phyloP scores from a whole-genome alignment of 2,888 invertebrate genomes.

The Unio delphinus region DNA sequence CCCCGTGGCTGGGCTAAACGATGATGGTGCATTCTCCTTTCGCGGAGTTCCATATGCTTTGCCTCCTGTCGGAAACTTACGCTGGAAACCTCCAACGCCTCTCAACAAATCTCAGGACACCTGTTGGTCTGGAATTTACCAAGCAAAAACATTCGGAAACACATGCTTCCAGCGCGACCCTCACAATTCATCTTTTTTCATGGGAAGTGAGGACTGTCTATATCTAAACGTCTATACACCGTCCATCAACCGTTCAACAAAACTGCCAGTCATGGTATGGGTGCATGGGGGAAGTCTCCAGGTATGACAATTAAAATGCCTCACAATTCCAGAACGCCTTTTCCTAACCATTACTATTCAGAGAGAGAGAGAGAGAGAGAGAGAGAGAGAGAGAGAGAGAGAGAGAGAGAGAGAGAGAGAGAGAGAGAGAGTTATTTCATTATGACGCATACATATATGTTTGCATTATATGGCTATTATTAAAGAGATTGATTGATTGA shows the following conservation, averaged over 20 bases:
- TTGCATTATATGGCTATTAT: no score
- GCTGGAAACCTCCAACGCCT: slow-evolving; percentile 45
- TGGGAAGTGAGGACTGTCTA: slow-evolving; percentile 39
- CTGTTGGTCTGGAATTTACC: slow-evolving; percentile 44
- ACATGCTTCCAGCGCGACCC: slow-evolving; percentile 39
- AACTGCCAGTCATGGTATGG: slow-evolving; percentile 65
- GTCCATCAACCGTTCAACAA: slow-evolving; percentile 35
- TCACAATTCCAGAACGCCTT: no score
- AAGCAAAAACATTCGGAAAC: slow-evolving; percentile 37
- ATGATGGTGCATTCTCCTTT: slow-evolving; percentile 36
- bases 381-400: no score
- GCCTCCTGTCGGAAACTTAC: slow-evolving; percentile 31
- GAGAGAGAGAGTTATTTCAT: no score
- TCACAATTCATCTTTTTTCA: slow-evolving; percentile 25
- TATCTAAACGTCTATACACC: slow-evolving; percentile 62
- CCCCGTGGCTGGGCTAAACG: slow-evolving; percentile 31
- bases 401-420: no score
- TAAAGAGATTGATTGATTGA: no score
- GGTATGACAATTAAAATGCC: slow-evolving; percentile 2
- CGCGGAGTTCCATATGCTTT: slow-evolving; percentile 52
- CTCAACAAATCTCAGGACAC: slow-evolving; percentile 17
- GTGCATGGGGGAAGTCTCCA: slow-evolving; percentile 63
- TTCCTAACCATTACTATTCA: no score
- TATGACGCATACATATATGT: no score
- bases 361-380: no score